These are phyloP conservation scores for Lophius piscatorius DNA, from an alignment of 2,113 vertebrate species.

Conservation along the genomic window DNA sequence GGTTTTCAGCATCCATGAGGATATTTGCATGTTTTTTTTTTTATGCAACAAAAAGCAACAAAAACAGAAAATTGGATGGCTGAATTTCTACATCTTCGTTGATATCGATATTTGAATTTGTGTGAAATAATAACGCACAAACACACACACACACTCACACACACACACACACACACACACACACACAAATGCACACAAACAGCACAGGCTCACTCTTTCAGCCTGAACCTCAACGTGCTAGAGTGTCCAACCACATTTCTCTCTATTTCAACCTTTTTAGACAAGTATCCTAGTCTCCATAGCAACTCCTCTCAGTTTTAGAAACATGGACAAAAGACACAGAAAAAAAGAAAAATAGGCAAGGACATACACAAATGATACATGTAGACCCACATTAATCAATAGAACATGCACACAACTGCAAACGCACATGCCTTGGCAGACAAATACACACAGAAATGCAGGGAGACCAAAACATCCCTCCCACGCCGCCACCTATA, in stretches of 20 bases:
- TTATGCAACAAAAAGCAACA: too few species aligned
- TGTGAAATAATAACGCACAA: too few species aligned
- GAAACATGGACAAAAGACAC: conserved; percentile 69
- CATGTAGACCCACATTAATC: conserved; percentile 18
- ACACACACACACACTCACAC: too few species aligned
- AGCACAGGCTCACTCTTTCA: conserved; percentile 31
- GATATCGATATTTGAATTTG: too few species aligned
- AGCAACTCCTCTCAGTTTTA: conserved; percentile 70
- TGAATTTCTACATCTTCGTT: background rate
- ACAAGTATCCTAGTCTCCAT: conserved; percentile 74
- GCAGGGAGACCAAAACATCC: conserved; percentile 1
- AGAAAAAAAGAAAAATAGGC: conserved; percentile 29
- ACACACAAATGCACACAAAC: too few species aligned
- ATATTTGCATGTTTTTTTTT: background rate
- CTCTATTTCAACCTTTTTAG: conserved; percentile 59
- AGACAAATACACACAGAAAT: background rate
- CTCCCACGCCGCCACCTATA: background rate
- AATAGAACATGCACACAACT: conserved; percentile 27
- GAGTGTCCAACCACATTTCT: conserved; percentile 62
- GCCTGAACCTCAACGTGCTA: conserved; percentile 31
- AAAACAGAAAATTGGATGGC: background rate
- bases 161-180: too few species aligned
- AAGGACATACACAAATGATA: conserved; percentile 59
- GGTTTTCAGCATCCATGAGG: background rate
- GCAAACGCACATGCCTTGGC: background rate